Conservation (phyloP, 2,888 invertebrate genomes). For the Alitta virens region DNA sequence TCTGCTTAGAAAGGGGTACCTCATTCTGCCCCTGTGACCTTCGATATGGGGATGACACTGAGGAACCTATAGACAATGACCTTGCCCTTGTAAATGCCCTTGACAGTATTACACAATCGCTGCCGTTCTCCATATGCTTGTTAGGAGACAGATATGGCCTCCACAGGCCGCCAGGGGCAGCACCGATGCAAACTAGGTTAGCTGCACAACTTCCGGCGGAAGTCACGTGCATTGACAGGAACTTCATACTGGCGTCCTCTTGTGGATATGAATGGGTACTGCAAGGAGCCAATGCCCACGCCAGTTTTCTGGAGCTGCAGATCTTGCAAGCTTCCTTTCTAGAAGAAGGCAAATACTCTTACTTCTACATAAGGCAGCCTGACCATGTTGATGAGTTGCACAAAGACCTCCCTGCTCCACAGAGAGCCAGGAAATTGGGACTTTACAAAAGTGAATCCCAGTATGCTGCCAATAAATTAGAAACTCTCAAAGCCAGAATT, state of each 20-base stretch:
- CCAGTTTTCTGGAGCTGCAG: conserved; percentile 51
- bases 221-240: conserved; percentile 42
- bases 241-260: conserved; percentile 41
- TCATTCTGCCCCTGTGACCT: conserved; percentile 47
- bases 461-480: conserved; percentile 40
- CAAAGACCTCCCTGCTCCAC: conserved; percentile 18
- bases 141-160: conserved; percentile 52
- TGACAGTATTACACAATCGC: conserved; percentile 39
- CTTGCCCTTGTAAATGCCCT: conserved; percentile 35
- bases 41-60: conserved; percentile 33
- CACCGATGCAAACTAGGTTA: conserved; percentile 30
- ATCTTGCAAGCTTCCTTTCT: conserved; percentile 40
- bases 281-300: conserved; percentile 40
- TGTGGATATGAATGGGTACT: conserved; percentile 50
- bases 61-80: conserved; percentile 4
- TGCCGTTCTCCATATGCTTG: conserved; percentile 50
- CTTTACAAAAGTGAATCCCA: conserved; percentile 37
- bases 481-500: conserved; percentile 48
- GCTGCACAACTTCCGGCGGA: conserved; percentile 28
- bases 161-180: conserved; percentile 18
- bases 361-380: conserved; percentile 51
- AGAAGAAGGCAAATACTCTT: conserved; percentile 31
- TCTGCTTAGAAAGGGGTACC: conserved; percentile 40
- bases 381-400: conserved; percentile 31
- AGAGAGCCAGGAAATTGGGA: conserved; percentile 23